Evolutionary conservation across 2,113 vertebrate genomes (phyloP).

Genomic region (Grus americana): DNA sequence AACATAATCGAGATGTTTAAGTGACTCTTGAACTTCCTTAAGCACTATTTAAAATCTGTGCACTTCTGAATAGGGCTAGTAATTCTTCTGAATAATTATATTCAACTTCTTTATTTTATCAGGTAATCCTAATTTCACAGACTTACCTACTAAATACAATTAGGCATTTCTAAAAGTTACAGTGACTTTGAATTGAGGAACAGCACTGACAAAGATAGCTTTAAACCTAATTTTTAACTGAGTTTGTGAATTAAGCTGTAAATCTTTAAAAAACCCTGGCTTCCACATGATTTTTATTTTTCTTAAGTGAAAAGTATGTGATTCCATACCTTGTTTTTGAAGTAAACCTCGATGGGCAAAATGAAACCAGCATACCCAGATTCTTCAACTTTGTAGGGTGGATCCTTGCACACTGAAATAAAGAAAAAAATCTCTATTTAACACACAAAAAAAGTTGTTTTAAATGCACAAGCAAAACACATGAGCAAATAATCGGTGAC

Average conservation of each 20-base stretch:
- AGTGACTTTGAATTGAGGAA: background rate
- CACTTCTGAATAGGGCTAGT: background rate
- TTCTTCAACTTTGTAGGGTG: constrained; percentile 92
- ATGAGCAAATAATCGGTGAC: background rate
- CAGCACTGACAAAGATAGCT: background rate
- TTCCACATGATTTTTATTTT: background rate
- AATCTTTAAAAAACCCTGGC: accelerated
- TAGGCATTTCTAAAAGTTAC: background rate
- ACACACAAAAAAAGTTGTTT: background rate
- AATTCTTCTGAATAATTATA: background rate
- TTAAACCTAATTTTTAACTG: background rate
- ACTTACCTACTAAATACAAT: background rate
- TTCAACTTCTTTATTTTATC: background rate
- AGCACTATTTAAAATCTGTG: background rate
- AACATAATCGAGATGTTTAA: background rate
- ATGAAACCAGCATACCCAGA: constrained; percentile 93
- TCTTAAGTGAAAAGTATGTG: background rate
- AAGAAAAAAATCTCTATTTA: background rate
- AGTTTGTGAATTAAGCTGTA: background rate
- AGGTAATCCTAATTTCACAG: background rate
- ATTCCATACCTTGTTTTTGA: constrained; percentile 88
- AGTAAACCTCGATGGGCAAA: constrained; percentile 91
- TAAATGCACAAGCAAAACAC: background rate
- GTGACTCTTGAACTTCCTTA: background rate
- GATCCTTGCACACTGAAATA: constrained; percentile 88